A percentile compares a stretch with the other conserved stretches of the same genome.
These are phyloP conservation scores for Anthonomus grandis DNA, from an alignment of 1,140 invertebrate genomes.

Conservation along the genomic window DNA sequence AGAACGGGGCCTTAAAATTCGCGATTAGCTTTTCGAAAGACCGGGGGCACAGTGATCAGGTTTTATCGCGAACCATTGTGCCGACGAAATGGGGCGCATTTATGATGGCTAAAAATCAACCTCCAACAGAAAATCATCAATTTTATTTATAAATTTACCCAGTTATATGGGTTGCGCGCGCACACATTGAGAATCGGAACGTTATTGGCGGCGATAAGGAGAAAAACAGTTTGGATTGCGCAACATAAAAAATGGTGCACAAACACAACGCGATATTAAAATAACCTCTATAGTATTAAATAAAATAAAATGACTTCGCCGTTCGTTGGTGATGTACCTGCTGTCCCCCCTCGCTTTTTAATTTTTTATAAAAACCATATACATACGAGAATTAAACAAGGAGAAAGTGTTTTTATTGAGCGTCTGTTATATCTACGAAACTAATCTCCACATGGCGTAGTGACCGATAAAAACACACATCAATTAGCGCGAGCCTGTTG, in stretches of 20 bases:
- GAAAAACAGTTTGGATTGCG: slow-evolving; percentile 31
- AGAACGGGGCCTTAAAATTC: neutral
- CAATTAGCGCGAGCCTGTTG: too few species aligned
- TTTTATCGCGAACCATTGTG: too few species aligned
- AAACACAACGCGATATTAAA: neutral
- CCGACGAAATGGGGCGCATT: too few species aligned
- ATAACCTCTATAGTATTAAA: too few species aligned
- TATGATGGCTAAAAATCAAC: too few species aligned
- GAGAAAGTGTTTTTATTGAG: slow-evolving; percentile 2
- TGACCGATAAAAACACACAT: neutral
- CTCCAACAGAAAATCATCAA: slow-evolving; percentile 3
- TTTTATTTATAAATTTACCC: slow-evolving; percentile 27
- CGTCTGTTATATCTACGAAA: slow-evolving; percentile 1
- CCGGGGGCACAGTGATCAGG: too few species aligned
- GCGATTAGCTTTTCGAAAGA: neutral
- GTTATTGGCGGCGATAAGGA: slow-evolving; percentile 31
- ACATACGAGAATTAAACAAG: too few species aligned
- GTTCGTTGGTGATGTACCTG: too few species aligned
- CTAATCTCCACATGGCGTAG: neutral
- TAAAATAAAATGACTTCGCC: too few species aligned
- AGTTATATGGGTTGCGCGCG: slow-evolving; percentile 26
- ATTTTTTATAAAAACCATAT: too few species aligned
- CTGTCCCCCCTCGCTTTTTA: too few species aligned
- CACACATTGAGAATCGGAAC: slow-evolving; percentile 23
- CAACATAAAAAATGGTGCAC: slow-evolving; percentile 21